Evolutionary conservation across 2,888 invertebrate genomes (phyloP).

Genomic region (Mechanitis messenoides): DNA sequence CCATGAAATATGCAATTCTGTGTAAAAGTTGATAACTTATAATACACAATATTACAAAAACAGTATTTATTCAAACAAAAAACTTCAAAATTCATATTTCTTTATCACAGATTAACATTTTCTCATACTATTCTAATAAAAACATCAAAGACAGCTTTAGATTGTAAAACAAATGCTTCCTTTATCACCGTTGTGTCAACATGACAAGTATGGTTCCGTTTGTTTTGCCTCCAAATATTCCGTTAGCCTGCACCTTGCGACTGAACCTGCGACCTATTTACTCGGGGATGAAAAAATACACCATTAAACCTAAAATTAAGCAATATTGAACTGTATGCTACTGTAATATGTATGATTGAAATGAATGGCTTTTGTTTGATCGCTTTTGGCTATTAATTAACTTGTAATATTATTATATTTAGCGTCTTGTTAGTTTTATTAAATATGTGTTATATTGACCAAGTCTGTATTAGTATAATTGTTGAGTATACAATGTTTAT

Average conservation of each 20-base stretch:
- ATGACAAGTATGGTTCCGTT: slow-evolving; percentile 59
- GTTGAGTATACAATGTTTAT: too few species aligned
- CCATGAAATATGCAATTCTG: too few species aligned
- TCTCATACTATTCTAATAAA: slow-evolving; percentile 24
- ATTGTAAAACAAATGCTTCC: slow-evolving; percentile 55
- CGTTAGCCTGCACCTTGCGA: slow-evolving; percentile 73
- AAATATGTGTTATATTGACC: slow-evolving; percentile 39
- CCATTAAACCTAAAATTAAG: slow-evolving; percentile 11
- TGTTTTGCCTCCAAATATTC: slow-evolving; percentile 62
- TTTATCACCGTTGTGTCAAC: slow-evolving; percentile 52
- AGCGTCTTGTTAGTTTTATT: slow-evolving; percentile 41
- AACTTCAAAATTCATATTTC: too few species aligned
- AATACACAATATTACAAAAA: too few species aligned
- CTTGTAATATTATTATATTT: slow-evolving; percentile 56
- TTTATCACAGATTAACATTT: slow-evolving; percentile 4
- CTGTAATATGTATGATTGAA: slow-evolving; percentile 36
- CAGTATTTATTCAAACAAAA: too few species aligned
- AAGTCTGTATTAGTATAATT: slow-evolving; percentile 9
- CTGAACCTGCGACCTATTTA: slow-evolving; percentile 74
- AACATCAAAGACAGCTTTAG: slow-evolving; percentile 47
- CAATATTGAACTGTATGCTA: slow-evolving; percentile 25
- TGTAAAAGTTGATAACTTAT: too few species aligned
- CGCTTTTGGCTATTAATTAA: slow-evolving; percentile 63
- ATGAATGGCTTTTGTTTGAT: slow-evolving; percentile 60
- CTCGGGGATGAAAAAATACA: slow-evolving; percentile 57